Base-by-base conservation (phyloP, 2,888 invertebrate species). In the Galerucella calmariensis region DNA sequence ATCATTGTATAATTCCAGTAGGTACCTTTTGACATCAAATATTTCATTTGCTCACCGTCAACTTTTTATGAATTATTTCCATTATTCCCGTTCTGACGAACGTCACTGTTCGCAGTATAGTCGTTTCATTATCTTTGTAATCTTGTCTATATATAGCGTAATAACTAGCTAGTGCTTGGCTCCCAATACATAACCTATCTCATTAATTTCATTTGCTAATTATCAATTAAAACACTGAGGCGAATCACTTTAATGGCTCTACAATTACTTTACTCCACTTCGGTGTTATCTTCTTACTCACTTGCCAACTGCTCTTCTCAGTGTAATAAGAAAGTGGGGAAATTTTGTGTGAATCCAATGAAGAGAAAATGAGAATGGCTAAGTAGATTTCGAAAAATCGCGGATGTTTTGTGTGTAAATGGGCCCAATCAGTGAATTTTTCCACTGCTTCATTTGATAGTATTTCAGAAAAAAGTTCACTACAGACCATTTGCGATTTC, bases 141-240 rank as follows among this genome's bases (percentile, higher is more conserved):
- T 81, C 80, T 78, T 44, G 73, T 75, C 79, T 79, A 78, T 78
- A 20, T 56, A 79, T 72, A 77, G 76, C 79, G 77, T 81, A 81
- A 81, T 81, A 81, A 81, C 80, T 76, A 77, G 78, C 79, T 79
- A 79, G 78, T 75, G 74, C 77, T 76, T 69, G 73, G 73, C 77
- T 73, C 62, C 73, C 68, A 70, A 56, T 73, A 76, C 75, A 74
- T 75, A 79, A 78, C 77, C 77, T 69, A 76, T 77, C 76, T 76
- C 80, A 81, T 81, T 82, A 82, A 83, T 83, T 82, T 83, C 81
- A 78, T 83, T 80, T 79, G 77, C 81, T 84, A 84, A 84, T 84
- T 83, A 84, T 82, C 83, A 79, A 79, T 79, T 79, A 79, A 76
- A 84, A 83, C 81, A 79, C 76, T 79, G 69, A 67, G 73, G 78